A percentile compares a stretch with the other conserved stretches of the same genome.
phyloP scores from a whole-genome alignment of 2,797 vertebrate genomes.

The Mormyrops attenuatus region DNA sequence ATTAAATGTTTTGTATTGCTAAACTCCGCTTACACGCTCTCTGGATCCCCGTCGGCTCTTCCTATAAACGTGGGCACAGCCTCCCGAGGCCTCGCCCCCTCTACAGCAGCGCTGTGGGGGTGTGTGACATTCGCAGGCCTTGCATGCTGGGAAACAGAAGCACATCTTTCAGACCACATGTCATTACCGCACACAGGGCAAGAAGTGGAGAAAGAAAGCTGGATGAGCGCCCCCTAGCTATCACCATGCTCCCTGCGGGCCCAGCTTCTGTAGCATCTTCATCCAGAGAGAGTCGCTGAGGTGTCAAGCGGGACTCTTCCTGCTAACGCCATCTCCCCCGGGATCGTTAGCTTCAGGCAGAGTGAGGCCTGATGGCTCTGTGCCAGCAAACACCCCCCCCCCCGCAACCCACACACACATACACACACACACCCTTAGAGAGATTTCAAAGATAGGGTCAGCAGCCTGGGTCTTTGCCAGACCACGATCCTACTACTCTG shows the following conservation, averaged over 20 bases:
- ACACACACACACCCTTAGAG: not conserved
- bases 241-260: not conserved
- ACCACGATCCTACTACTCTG: not conserved
- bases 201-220: not conserved
- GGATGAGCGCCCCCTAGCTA: not conserved
- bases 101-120: not conserved
- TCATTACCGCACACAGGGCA: not conserved
- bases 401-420: not conserved
- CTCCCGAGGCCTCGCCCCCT: not conserved
- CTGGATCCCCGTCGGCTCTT: not conserved
- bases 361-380: not conserved
- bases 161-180: not conserved
- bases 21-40: not conserved
- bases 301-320: constrained; percentile 47
- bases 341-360: constrained; percentile 39
- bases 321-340: constrained; percentile 49
- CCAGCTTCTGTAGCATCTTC: not conserved
- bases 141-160: not conserved
- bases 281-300: constrained; percentile 30
- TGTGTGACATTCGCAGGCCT: not conserved
- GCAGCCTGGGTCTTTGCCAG: not conserved
- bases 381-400: not conserved
- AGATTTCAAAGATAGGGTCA: not conserved
- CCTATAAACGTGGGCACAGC: not conserved
- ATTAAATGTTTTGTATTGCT: not conserved